Evolutionary conservation across 2,888 invertebrate genomes (phyloP), one percentile per base, ranked within the genome.

Genomic region (Pecten maximus): DNA sequence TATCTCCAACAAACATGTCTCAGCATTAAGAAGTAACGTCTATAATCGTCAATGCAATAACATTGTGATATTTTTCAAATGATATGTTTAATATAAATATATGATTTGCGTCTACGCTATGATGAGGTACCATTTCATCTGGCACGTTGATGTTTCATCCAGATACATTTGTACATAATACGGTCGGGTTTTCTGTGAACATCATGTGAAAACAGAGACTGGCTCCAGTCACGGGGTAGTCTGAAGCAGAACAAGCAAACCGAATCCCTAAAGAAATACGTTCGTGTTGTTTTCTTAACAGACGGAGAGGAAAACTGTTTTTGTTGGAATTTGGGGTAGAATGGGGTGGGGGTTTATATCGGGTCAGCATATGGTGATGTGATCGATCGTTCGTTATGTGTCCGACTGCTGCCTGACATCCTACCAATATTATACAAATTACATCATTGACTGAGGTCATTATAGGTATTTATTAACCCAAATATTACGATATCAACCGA

Each of bases 221-320:
- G 74, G 74, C 74, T 74, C 74, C 74, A 74, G 35, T 10, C 35
- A 28, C 15, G 35, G 74, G 74, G 28, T 35, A 35, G 74, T 74
- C 74, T 28, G 28, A 23, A 35, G 35, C 35, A 74, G 74, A 74
- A 74, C 74, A 74, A 74, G 74, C 74, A 74, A 74, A 74, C 74
- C 28, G 74, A 74, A 74, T 74, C 74, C 74, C 23, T 74, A 74
- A 0, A 74, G 74, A 74, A 74, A 74, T 74, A 74, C 74, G 35
- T 28, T 35, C 8, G 74, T 74, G 28, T 74, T 74, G 74, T 74
- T 74, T 74, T 74, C 15, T 35, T 74, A 23, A 35, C 35, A 6
- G 74, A 12, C 28, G 28, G 28, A 10, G 35, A 12, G 23, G 35
- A 2, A 10, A 74, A 74, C 12, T 74, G 19, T 44, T 44, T 44